phyloP scores from a whole-genome alignment of 2,113 vertebrate species.

The Hirundichthys speculiger region DNA sequence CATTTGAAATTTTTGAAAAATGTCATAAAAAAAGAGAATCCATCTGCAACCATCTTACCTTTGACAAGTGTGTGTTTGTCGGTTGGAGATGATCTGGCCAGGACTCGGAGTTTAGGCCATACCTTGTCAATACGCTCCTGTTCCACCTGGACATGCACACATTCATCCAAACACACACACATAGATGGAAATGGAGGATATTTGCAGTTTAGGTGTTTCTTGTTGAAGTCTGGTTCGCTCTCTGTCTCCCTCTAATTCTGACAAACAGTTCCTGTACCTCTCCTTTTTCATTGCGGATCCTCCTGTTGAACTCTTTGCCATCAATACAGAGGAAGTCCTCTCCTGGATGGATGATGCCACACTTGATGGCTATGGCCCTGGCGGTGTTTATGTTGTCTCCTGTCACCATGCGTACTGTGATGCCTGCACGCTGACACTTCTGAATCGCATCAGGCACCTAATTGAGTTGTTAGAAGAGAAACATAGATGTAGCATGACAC shows the following conservation, averaged over 20 bases:
- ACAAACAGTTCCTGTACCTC: slow-evolving; percentile 82
- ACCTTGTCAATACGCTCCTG: slow-evolving; percentile 98
- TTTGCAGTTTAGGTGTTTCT: slow-evolving; percentile 5
- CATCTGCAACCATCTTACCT: slow-evolving; percentile 78
- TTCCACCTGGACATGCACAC: slow-evolving; percentile 84
- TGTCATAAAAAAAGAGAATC: background rate
- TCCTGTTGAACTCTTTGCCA: slow-evolving; percentile 97
- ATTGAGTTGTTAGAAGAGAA: background rate
- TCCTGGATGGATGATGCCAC: slow-evolving; percentile 96
- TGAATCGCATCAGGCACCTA: slow-evolving; percentile 96
- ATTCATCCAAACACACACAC: slow-evolving; percentile 4
- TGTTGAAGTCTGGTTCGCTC: background rate
- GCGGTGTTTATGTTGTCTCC: slow-evolving; percentile 99
- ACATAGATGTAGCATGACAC: background rate
- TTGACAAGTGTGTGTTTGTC: slow-evolving; percentile 98
- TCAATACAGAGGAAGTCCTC: slow-evolving; percentile 98
- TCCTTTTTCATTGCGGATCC: slow-evolving; percentile 98
- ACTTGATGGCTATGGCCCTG: slow-evolving; percentile 97
- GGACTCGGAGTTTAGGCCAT: slow-evolving; percentile 96
- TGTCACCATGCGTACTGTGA: slow-evolving; percentile 98
- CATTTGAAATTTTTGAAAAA: background rate
- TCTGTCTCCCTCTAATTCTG: slow-evolving; percentile 1
- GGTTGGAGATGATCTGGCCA: slow-evolving; percentile 95
- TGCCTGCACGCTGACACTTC: slow-evolving; percentile 96
- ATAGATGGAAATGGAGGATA: slow-evolving; percentile 8